These are phyloP conservation scores for Pachliopta kotzebuea DNA, from an alignment of 2,888 invertebrate genomes.

Conservation along the genomic window DNA sequence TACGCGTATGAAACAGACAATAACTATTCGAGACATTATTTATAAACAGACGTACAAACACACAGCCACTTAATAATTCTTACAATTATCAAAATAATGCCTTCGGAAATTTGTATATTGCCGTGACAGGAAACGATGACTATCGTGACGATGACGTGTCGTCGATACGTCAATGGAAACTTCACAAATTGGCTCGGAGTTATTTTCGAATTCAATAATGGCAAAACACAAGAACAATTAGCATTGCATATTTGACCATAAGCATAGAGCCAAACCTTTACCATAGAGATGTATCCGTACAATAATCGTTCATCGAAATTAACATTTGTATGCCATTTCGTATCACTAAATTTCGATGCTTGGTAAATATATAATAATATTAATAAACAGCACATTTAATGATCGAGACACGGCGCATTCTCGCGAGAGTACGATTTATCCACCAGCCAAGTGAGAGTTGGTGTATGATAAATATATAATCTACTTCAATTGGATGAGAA, in stretches of 20 bases:
- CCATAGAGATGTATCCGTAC: neutral
- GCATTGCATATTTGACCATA: neutral
- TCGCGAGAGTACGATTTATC: too few relatives aligned
- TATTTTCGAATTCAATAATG: constrained; percentile 40
- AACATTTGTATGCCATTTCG: neutral
- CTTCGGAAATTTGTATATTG: neutral
- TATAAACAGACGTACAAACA: neutral
- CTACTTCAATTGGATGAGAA: neutral
- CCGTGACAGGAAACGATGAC: neutral
- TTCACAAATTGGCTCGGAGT: constrained; percentile 61
- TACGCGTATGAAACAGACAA: neutral
- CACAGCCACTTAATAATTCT: neutral
- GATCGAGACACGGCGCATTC: too few relatives aligned
- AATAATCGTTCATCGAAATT: neutral
- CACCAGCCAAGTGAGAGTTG: too few relatives aligned
- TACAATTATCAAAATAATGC: constrained; percentile 31
- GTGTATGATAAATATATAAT: too few relatives aligned
- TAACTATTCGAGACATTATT: neutral
- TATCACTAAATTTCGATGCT: constrained; percentile 5
- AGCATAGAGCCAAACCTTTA: neutral
- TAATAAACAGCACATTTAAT: neutral
- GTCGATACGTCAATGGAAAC: neutral
- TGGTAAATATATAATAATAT: neutral
- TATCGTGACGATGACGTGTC: too few relatives aligned
- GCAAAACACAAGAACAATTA: neutral